These are phyloP conservation scores for Misgurnus mizolepis DNA, from an alignment of 2,113 vertebrate species.

Conservation along the genomic window DNA sequence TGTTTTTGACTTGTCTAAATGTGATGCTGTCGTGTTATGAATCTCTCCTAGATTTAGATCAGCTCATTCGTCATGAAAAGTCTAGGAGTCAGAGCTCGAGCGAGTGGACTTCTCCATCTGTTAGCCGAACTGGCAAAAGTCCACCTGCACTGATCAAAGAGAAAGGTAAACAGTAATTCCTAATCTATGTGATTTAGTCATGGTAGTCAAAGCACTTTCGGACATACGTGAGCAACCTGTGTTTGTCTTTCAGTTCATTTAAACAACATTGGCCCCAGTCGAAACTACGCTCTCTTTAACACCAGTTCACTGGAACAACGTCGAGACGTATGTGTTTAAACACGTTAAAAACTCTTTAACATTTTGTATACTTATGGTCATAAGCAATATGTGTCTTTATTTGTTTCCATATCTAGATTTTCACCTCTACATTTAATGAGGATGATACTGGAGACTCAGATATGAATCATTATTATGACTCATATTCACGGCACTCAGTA, in stretches of 20 bases:
- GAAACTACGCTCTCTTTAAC: slow-evolving; percentile 50
- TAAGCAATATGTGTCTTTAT: neutral
- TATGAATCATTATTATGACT: slow-evolving; percentile 51
- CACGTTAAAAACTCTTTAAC: neutral
- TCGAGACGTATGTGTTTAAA: slow-evolving; percentile 53
- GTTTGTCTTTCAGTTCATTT: slow-evolving; percentile 59
- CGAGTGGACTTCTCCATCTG: slow-evolving; percentile 46
- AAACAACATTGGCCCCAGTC: neutral
- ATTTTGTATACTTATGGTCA: neutral
- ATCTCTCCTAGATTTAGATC: slow-evolving; percentile 67
- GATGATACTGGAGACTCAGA: slow-evolving; percentile 11
- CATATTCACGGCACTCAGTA: slow-evolving; percentile 65
- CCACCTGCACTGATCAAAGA: slow-evolving; percentile 69
- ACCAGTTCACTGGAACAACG: slow-evolving; percentile 18
- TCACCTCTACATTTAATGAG: slow-evolving; percentile 49
- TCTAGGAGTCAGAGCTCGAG: slow-evolving; percentile 57
- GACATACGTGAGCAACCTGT: neutral
- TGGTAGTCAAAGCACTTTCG: neutral
- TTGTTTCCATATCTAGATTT: slow-evolving; percentile 48
- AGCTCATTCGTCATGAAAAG: slow-evolving; percentile 64
- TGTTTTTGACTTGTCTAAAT: neutral
- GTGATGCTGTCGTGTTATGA: neutral
- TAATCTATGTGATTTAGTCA: neutral
- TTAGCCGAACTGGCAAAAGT: slow-evolving; percentile 35
- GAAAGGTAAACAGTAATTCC: slow-evolving; percentile 60